Conservation (phyloP, 2,888 invertebrate species). For the Lydus trimaculatus region DNA sequence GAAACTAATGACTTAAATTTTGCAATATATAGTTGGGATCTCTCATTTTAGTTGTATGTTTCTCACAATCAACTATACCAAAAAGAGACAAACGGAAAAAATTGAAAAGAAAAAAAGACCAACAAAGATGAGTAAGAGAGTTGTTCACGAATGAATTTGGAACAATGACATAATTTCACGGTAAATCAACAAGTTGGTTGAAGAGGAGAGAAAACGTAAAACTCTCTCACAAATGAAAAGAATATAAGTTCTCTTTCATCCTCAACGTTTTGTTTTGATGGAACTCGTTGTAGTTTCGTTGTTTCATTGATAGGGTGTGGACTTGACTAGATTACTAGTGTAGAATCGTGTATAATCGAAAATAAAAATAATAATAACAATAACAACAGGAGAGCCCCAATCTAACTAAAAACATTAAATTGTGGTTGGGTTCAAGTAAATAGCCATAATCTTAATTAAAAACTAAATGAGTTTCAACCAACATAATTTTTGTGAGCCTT, state of each 20-base stretch:
- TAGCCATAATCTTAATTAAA: slow-evolving; percentile 52
- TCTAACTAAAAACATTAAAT: slow-evolving; percentile 45
- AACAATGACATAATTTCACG: slow-evolving; percentile 15
- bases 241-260: background rate
- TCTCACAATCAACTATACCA: background rate
- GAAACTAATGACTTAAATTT: slow-evolving; percentile 45
- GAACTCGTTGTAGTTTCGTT: background rate
- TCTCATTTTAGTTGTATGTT: background rate
- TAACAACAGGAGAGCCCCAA: slow-evolving; percentile 10
- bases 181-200: slow-evolving; percentile 13
- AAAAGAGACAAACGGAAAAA: background rate
- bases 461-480: slow-evolving; percentile 51
- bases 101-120: background rate
- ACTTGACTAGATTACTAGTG: background rate
- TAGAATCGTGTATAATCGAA: background rate
- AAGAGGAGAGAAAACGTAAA: background rate
- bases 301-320: background rate
- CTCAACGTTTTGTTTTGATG: background rate
- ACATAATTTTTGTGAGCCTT: slow-evolving; percentile 45
- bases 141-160: slow-evolving; percentile 11
- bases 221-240: background rate
- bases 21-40: background rate
- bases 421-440: slow-evolving; percentile 45
- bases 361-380: background rate
- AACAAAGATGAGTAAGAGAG: slow-evolving; percentile 1